A percentile compares a stretch with the other conserved stretches of the same genome.
These are phyloP conservation scores for Zosterops pallidus DNA, from an alignment of 2,113 vertebrate genomes.

Conservation along the genomic window DNA sequence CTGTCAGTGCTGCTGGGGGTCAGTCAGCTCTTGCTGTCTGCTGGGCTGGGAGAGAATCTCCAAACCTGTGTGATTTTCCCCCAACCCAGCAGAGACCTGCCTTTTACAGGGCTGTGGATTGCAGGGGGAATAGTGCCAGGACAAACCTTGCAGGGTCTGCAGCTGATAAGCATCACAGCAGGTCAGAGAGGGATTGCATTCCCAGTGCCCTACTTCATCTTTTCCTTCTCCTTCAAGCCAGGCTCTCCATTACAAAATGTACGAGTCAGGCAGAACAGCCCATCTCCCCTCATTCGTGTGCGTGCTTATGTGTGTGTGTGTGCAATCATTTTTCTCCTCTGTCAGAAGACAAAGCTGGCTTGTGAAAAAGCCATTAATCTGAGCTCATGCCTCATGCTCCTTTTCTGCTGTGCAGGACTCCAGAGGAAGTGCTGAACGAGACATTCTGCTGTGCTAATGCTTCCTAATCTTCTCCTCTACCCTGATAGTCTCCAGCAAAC, in stretches of 20 bases:
- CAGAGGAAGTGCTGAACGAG: conserved; percentile 24
- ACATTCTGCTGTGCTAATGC: conserved; percentile 47
- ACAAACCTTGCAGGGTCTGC: neutral
- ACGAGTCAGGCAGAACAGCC: neutral
- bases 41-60: neutral
- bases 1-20: neutral
- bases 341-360: conserved; percentile 51
- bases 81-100: neutral
- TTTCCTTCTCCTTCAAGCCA: neutral
- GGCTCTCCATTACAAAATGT: conserved; percentile 7
- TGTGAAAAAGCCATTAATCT: conserved; percentile 55
- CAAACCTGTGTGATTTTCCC: neutral
- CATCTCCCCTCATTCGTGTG: neutral
- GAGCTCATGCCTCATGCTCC: conserved; percentile 19
- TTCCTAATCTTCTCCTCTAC: conserved; percentile 52
- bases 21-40: neutral
- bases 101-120: neutral
- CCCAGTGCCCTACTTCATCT: neutral
- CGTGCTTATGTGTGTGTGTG: neutral
- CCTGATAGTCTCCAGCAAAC: conserved; percentile 51
- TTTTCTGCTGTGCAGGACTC: conserved; percentile 43
- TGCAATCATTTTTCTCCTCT: conserved; percentile 47
- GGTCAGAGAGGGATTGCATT: neutral
- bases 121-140: neutral
- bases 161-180: neutral